Base-by-base conservation (phyloP, 1,140 invertebrate genomes). In the Drosophila tropicalis region DNA sequence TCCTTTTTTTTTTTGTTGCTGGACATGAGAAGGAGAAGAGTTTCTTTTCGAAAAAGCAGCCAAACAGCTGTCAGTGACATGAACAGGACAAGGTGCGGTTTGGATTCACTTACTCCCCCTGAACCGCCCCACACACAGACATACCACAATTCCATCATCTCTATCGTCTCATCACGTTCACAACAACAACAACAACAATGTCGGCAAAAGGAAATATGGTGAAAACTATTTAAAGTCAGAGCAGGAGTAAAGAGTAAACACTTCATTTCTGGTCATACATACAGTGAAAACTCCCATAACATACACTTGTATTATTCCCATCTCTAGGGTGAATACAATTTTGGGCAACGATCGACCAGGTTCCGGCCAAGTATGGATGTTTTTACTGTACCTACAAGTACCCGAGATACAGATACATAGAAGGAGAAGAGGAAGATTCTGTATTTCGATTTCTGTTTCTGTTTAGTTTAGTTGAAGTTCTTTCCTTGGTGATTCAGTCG, bases 221-320 rank as follows among this genome's bases (percentile, higher is more conserved):
- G 64, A 68, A 75, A 75, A 75, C 64, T 62, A 75, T 75, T 75
- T 75, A 75, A 75, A 68, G 57, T 58, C 72, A 47, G 55, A 55
- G 54, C 22, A 41, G 12, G 25, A 36, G 72, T 29, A 41, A 40
- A 40, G 44, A 40, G 63, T 29, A 64, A 55, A 39, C 32, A 56
- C 56, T 58, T 64, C 47, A 75, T 73, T 56, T 61, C 55, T 22
- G 13, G 17, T 51, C 19, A 44, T 17, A 41, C 13, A 29, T 29
- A 36, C 34, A 10, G 34, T 36, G 34, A 12, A 36, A 36, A 36
- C 34, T 36, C 10, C 9, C 0, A 10, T 10, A 36, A 36, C 34
- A 1, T 9, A 12, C 34, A 29, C 29, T 22, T 22, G 22, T 1
- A 22, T 22, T 22, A 1, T 22, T 22, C 3, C 22, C 22, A 22